Conservation (phyloP, 1,140 invertebrate species). For the Reticulitermes speratus region DNA sequence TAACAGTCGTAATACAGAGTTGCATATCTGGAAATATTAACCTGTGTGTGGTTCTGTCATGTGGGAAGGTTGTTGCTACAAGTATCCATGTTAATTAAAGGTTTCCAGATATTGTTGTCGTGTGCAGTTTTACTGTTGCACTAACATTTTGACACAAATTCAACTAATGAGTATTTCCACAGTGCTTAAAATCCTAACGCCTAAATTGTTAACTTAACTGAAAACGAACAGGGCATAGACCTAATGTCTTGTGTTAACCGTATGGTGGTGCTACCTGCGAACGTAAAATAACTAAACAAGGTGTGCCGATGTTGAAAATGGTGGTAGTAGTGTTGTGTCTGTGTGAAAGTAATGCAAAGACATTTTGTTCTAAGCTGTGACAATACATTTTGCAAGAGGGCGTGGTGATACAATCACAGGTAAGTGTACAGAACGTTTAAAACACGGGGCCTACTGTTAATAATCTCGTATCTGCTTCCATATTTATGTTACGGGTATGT, state of each 20-base stretch:
- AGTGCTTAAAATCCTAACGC: no score
- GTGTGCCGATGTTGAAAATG: slow-evolving; percentile 4
- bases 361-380: background rate
- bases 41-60: no score
- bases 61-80: no score
- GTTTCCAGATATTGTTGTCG: no score
- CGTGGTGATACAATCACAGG: background rate
- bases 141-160: no score
- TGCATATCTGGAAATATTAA: no score
- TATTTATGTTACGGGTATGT: background rate
- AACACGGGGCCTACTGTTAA: background rate
- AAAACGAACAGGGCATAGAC: no score
- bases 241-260: background rate
- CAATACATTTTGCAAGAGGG: background rate
- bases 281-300: background rate
- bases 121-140: no score
- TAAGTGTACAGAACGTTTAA: background rate
- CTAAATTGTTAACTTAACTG: no score
- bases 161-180: no score
- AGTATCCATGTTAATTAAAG: no score
- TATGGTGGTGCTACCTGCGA: slow-evolving; percentile 8
- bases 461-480: background rate
- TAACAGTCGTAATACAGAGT: no score
- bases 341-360: slow-evolving; percentile 5
- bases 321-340: background rate